Evolutionary conservation across 2,113 vertebrate species (phyloP).

Genomic region (Hoplias malabaricus): DNA sequence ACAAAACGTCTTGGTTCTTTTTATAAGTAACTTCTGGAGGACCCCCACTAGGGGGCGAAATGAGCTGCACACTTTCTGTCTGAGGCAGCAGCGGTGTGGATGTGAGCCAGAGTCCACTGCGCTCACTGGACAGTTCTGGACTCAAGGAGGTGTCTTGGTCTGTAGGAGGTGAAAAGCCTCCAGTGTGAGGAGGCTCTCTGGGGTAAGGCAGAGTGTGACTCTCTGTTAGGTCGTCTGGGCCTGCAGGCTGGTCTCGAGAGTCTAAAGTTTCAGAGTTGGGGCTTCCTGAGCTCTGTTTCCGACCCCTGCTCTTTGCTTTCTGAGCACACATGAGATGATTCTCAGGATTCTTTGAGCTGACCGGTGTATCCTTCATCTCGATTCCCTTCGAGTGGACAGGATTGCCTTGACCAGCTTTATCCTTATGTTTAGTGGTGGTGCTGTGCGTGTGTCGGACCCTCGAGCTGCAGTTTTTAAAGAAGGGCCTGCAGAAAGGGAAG

Average conservation of each 20-base stretch:
- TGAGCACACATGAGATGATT: slow-evolving; percentile 4
- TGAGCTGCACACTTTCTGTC: slow-evolving; percentile 66
- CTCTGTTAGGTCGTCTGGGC: slow-evolving; percentile 32
- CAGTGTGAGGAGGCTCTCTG: slow-evolving; percentile 44
- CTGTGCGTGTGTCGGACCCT: slow-evolving; percentile 34
- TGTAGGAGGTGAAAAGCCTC: slow-evolving; percentile 44
- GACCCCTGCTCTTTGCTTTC: not conserved
- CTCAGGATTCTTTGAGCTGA: slow-evolving; percentile 36
- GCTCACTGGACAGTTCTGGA: slow-evolving; percentile 60
- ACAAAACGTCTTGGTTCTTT: slow-evolving; percentile 52
- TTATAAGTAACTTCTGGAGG: slow-evolving; percentile 62
- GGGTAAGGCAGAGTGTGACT: slow-evolving; percentile 58
- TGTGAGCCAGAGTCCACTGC: slow-evolving; percentile 75
- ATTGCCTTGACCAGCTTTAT: slow-evolving; percentile 39
- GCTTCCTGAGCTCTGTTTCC: not conserved
- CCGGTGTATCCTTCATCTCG: slow-evolving; percentile 35
- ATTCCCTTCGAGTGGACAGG: slow-evolving; percentile 30
- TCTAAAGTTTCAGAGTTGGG: not conserved
- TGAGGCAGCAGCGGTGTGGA: slow-evolving; percentile 75
- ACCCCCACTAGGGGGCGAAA: slow-evolving; percentile 60
- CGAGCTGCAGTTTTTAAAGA: slow-evolving; percentile 49
- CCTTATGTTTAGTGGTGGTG: slow-evolving; percentile 26
- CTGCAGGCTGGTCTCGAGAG: not conserved
- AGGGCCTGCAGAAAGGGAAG: slow-evolving; percentile 56
- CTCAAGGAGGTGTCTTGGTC: slow-evolving; percentile 37